phyloP scores from a whole-genome alignment of 37 sponge, comb jelly and placozoan genomes.

The Crambe crambe region DNA sequence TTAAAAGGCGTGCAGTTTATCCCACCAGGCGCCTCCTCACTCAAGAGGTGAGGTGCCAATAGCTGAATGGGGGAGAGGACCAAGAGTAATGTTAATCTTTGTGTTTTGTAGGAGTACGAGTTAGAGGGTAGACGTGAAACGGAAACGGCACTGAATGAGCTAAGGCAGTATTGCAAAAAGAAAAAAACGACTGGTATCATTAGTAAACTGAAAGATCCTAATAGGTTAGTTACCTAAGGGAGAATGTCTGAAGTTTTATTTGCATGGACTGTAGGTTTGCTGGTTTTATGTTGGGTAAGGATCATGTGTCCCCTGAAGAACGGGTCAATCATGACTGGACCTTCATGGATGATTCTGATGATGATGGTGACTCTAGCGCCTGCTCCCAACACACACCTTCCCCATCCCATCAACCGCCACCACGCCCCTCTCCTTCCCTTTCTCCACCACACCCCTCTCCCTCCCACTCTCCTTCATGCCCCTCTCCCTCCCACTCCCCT shows the following conservation, averaged over 20 bases:
- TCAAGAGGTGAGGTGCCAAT: constrained; percentile 13
- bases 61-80: background rate
- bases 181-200: background rate
- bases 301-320: constrained; percentile 52
- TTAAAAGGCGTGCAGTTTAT: background rate
- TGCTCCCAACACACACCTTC: background rate
- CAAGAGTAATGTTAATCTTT: background rate
- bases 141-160: constrained; percentile 57
- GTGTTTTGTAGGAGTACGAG: constrained; percentile 53
- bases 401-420: background rate
- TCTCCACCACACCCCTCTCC: background rate
- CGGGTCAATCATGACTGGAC: constrained; percentile 44
- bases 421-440: constrained; percentile 1
- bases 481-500: background rate
- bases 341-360: constrained; percentile 10
- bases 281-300: constrained; percentile 53
- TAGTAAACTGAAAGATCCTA: constrained; percentile 27
- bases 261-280: constrained; percentile 43
- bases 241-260: too few relatives aligned
- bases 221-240: constrained; percentile 30
- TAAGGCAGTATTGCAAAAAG: constrained; percentile 41
- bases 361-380: background rate
- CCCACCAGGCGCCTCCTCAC: constrained; percentile 11
- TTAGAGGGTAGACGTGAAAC: constrained; percentile 75
- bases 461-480: background rate